phyloP scores from a whole-genome alignment of 2,888 invertebrate species.

The Capitulum mitella region DNA sequence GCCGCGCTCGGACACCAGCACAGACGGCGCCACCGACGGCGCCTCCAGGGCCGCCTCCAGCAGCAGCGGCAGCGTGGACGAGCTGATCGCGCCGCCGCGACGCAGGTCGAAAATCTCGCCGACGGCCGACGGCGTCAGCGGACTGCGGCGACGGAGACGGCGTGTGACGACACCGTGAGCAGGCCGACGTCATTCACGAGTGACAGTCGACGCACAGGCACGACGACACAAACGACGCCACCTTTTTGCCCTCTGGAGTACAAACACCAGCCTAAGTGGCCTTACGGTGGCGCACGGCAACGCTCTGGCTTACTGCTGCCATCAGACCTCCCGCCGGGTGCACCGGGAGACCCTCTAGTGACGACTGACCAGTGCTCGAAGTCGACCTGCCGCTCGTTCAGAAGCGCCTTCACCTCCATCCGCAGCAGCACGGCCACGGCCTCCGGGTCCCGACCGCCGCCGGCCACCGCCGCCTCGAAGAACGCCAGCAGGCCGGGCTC shows the following conservation, averaged over 20 bases:
- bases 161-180: not conserved
- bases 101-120: not conserved
- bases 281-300: too few species aligned
- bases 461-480: not conserved
- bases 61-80: not conserved
- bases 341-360: too few species aligned
- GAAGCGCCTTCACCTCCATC: not conserved
- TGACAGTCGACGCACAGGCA: too few species aligned
- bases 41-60: not conserved
- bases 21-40: not conserved
- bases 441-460: not conserved
- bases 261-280: too few species aligned
- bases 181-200: too few species aligned
- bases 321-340: too few species aligned
- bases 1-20: not conserved
- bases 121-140: not conserved
- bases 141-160: not conserved
- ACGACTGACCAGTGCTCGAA: not conserved
- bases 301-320: too few species aligned
- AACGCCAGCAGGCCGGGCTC: not conserved
- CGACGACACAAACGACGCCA: too few species aligned
- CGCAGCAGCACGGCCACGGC: slow-evolving; percentile 1
- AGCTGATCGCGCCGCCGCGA: not conserved
- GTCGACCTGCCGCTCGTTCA: not conserved
- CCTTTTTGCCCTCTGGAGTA: too few species aligned